Base-by-base conservation (phyloP, 2,113 vertebrate species). In the Tor tambroides region DNA sequence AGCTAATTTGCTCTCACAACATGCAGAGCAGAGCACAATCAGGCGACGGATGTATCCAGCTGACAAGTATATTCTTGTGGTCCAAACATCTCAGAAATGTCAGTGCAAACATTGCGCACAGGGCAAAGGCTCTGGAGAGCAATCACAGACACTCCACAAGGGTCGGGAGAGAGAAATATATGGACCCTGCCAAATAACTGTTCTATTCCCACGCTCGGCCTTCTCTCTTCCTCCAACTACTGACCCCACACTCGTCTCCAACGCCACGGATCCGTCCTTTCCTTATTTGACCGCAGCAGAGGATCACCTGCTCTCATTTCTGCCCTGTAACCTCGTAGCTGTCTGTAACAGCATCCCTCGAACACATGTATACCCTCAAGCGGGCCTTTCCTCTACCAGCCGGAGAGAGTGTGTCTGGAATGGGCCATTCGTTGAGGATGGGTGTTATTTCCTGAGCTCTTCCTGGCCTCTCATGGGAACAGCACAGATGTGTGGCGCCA, bases 151-250 rank as follows among this genome's bases (percentile, higher is more conserved):
- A 79, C 86, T 92, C 89, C 90, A 89, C 86, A 86, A 71, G 30
- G 89, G 82, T 81, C 28, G 77, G 28, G 76, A 75, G 72, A 35
- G 63, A 54, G 80, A 83, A 86, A 38, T 30, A 80, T 51, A 35
- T 23, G 86, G 6, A 78, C 83, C 89, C 67, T 87, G 92, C 91
- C 91, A 93, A 94, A 94, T 93, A 90, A 87, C 93, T 93, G 92
- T 92, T 90, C 92, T 92, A 93, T 95, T 95, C 95, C 94, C 95
- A 95, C 94, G 94, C 93, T 93, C 92, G 84, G 81, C 90, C 92
- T 86, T 74, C 75, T 21, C 21, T 67, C 28, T 81, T 65, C 71
- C 51, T 69, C 49, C 17, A 90, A 74, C 67, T 59, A 19, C 69
- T 87, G 69, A 88, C 71, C n/a, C 2, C 26, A 77, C 32, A 8